A percentile compares a stretch with the other conserved stretches of the same genome.
Conservation (phyloP, 1,140 invertebrate species). For the Drosophila equinoxialis region DNA sequence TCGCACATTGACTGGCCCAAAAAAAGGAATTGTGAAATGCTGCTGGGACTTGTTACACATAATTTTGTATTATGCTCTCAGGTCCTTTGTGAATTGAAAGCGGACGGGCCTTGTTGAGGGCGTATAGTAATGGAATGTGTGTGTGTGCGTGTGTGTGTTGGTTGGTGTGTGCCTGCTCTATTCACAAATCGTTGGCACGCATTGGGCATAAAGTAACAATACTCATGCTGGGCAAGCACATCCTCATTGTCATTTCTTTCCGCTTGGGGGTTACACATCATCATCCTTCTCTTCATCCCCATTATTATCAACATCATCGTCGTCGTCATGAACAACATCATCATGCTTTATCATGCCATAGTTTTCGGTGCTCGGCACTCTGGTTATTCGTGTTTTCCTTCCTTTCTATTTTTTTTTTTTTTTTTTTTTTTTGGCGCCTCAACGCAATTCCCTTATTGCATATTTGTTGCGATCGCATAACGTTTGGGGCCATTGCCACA, state of each 20-base stretch:
- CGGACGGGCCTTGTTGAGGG: constrained; percentile 15
- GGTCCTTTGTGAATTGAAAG: constrained; percentile 47
- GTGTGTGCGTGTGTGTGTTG: constrained; percentile 18
- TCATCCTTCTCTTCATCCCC: constrained; percentile 19
- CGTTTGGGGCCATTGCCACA: constrained; percentile 16
- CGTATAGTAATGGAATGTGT: constrained; percentile 30
- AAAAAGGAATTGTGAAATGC: constrained; percentile 28
- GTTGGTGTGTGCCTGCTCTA: constrained; percentile 35
- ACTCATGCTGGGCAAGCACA: constrained; percentile 29
- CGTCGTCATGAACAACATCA: constrained; percentile 9
- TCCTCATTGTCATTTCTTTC: constrained; percentile 39
- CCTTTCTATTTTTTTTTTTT: background rate
- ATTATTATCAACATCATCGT: constrained; percentile 32
- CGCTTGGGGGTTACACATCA: constrained; percentile 36
- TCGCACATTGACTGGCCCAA: constrained; percentile 48
- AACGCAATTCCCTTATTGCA: constrained; percentile 7
- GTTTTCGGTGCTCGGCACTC: constrained; percentile 24
- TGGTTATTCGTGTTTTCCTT: constrained; percentile 14
- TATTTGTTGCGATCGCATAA: constrained; percentile 3
- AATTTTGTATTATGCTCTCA: constrained; percentile 70
- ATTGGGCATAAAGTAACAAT: constrained; percentile 63
- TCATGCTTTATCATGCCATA: constrained; percentile 17
- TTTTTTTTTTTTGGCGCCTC: constrained; percentile 3
- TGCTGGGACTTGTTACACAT: constrained; percentile 76
- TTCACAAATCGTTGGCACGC: constrained; percentile 73